A percentile compares a stretch with the other conserved stretches of the same genome.
These are phyloP conservation scores for Pelusios castaneus DNA, from an alignment of 2,113 vertebrate genomes.

Conservation along the genomic window DNA sequence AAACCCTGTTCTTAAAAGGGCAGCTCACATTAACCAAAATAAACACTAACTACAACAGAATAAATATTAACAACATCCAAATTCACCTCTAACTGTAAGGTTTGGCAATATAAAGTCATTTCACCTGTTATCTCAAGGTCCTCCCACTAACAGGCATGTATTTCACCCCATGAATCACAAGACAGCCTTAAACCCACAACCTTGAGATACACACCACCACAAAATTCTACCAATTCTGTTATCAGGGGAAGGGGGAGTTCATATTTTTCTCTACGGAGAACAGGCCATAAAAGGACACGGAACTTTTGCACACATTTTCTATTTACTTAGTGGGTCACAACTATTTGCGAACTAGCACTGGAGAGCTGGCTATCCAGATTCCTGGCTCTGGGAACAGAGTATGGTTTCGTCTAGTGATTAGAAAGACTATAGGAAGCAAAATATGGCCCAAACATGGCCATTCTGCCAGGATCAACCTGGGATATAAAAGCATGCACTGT, in stretches of 20 bases:
- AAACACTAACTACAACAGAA: background rate
- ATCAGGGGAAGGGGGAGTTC: background rate
- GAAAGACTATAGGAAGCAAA: background rate
- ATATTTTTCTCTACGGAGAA: background rate
- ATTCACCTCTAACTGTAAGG: background rate
- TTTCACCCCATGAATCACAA: background rate
- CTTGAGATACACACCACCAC: background rate
- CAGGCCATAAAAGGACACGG: background rate
- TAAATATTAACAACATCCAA: background rate
- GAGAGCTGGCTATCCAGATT: rapidly evolving
- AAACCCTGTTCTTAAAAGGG: background rate
- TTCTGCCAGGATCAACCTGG: background rate
- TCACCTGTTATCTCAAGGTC: background rate
- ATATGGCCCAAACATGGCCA: background rate
- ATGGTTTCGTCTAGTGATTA: rapidly evolving
- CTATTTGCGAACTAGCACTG: rapidly evolving
- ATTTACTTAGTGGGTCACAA: background rate
- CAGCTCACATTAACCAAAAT: background rate
- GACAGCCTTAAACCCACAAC: background rate
- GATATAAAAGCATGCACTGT: rapidly evolving
- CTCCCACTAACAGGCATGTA: background rate
- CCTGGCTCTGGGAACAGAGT: background rate
- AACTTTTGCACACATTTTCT: background rate
- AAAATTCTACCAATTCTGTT: background rate
- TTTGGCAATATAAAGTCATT: background rate